A percentile compares a stretch with the other conserved stretches of the same genome.
Conservation (phyloP, 2,113 vertebrate genomes). For the Kryptolebias marmoratus region DNA sequence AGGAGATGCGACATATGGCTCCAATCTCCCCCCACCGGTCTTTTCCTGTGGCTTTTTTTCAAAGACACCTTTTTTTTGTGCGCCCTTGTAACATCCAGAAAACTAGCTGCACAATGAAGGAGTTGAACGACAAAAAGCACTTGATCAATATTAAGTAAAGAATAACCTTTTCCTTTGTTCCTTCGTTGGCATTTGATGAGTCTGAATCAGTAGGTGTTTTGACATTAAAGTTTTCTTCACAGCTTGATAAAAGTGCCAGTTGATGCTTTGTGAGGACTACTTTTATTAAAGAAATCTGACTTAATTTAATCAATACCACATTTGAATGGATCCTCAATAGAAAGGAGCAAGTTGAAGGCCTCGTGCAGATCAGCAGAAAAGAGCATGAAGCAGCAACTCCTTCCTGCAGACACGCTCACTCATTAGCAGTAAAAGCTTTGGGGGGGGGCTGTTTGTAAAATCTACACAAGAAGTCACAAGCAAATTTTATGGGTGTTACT, state of each 20-base stretch:
- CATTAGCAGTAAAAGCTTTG: not conserved
- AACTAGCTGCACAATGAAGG: not conserved
- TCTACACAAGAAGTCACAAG: not conserved
- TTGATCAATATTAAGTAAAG: no score
- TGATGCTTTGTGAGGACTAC: not conserved
- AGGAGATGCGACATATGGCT: slow-evolving; percentile 62
- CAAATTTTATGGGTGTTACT: not conserved
- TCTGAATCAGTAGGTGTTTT: no score
- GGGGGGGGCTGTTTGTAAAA: not conserved
- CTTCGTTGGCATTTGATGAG: no score
- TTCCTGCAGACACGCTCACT: no score
- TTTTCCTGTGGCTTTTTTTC: slow-evolving; percentile 5
- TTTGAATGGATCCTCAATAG: not conserved
- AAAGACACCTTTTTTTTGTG: slow-evolving; percentile 14
- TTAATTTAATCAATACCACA: not conserved
- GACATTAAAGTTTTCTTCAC: not conserved
- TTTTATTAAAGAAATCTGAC: not conserved
- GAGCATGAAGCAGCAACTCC: not conserved
- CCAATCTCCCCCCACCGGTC: slow-evolving; percentile 46
- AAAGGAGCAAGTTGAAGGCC: not conserved
- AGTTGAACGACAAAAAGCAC: no score
- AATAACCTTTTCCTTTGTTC: no score
- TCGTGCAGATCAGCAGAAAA: not conserved
- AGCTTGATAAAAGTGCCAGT: not conserved
- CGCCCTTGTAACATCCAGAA: not conserved